Evolutionary conservation across 2,888 invertebrate genomes (phyloP).

Genomic region (Xestia sexstrigata): DNA sequence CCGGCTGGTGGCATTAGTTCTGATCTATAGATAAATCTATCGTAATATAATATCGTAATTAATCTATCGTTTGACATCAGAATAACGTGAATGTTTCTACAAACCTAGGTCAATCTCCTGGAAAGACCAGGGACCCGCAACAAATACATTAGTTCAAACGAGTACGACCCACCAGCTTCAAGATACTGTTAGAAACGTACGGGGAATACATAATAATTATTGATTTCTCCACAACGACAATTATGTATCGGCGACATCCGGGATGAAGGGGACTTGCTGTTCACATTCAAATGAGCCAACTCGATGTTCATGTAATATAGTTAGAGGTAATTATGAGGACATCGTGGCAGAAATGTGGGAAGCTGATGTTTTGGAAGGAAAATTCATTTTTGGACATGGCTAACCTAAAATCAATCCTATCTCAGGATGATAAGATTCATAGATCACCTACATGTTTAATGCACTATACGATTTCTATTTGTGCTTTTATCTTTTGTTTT

Average conservation of each 20-base stretch:
- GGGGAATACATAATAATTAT: constrained; percentile 57
- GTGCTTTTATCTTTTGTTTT: neutral
- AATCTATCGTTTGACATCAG: neutral
- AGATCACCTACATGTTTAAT: neutral
- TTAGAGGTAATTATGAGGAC: constrained; percentile 31
- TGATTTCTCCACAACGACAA: constrained; percentile 61
- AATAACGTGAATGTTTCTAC: neutral
- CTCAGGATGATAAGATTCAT: neutral
- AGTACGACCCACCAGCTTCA: constrained; percentile 7
- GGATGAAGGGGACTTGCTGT: constrained; percentile 67
- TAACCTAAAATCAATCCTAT: neutral
- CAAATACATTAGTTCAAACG: neutral
- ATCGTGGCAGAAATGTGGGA: neutral
- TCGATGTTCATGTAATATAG: constrained; percentile 23
- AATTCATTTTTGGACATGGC: neutral
- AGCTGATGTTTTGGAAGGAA: neutral
- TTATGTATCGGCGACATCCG: constrained; percentile 70
- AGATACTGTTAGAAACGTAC: constrained; percentile 40
- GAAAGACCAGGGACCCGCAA: neutral
- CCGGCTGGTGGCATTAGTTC: neutral
- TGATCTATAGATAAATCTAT: neutral
- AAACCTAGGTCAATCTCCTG: neutral
- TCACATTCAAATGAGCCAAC: constrained; percentile 60
- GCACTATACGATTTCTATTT: neutral
- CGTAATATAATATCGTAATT: no score